Percentiles rank a stretch among this genome's conserved stretches.
Conservation (phyloP, 2,113 vertebrate species). For the Entelurus aequoreus region DNA sequence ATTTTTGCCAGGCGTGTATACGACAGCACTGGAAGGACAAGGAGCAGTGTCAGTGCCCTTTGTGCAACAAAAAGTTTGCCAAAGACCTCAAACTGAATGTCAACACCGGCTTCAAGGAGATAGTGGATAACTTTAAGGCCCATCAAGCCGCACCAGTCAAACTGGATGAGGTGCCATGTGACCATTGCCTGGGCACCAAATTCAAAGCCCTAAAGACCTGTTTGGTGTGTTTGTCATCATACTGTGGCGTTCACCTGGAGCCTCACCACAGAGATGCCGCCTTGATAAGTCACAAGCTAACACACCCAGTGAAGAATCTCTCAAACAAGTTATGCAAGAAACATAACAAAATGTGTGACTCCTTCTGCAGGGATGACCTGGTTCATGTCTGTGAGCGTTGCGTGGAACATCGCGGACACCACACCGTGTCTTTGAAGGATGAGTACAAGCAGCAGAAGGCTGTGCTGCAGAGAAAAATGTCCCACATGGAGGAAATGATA, state of each 20-base stretch:
- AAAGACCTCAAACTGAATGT: not conserved
- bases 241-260: conserved; percentile 34
- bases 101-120: not conserved
- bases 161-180: conserved; percentile 43
- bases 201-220: conserved; percentile 45
- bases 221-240: conserved; percentile 41
- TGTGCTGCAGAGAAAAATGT: conserved; percentile 7
- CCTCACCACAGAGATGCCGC: conserved; percentile 29
- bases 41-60: not conserved
- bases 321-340: conserved; percentile 34
- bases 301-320: conserved; percentile 31
- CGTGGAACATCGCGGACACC: conserved; percentile 18
- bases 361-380: conserved; percentile 31
- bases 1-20: not conserved
- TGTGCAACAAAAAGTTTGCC: not conserved
- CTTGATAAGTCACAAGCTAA: conserved; percentile 39
- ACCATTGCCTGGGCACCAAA: conserved; percentile 30
- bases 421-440: conserved; percentile 30
- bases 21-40: not conserved
- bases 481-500: conserved; percentile 4
- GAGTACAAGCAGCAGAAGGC: conserved; percentile 11
- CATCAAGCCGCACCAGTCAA: not conserved
- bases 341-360: conserved; percentile 37
- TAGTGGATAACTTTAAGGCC: conserved; percentile 10
- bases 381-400: conserved; percentile 29